These are phyloP conservation scores for Plecotus auritus DNA, from an alignment of 2,113 vertebrate species.

Conservation along the genomic window DNA sequence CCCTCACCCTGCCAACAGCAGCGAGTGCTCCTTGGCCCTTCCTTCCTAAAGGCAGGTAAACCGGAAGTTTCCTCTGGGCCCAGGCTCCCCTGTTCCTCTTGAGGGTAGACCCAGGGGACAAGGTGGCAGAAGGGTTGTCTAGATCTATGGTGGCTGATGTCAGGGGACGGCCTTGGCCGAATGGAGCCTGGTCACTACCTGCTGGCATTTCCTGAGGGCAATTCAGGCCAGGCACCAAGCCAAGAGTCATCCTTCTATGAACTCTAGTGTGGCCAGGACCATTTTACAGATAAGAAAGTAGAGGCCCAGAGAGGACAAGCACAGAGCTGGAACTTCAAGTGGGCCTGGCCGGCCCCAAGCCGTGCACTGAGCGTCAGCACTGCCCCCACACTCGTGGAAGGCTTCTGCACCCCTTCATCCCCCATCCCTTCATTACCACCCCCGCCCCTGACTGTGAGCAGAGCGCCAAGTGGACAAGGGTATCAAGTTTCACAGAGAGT, in stretches of 20 bases:
- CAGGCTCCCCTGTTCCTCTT: too few species aligned
- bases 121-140: neutral
- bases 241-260: neutral
- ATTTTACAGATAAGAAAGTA: neutral
- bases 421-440: neutral
- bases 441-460: neutral
- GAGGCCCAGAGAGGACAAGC: neutral
- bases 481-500: neutral
- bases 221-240: neutral
- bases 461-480: accelerated
- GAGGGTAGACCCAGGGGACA: neutral
- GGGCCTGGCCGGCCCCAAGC: neutral
- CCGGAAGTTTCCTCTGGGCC: neutral
- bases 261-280: too few species aligned
- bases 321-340: neutral
- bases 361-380: too few species aligned
- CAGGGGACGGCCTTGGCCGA: neutral
- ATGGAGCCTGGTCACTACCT: neutral
- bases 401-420: accelerated
- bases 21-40: too few species aligned
- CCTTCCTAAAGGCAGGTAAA: neutral
- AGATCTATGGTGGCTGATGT: neutral
- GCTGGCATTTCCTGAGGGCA: neutral
- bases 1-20: neutral
- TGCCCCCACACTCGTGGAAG: too few species aligned